A percentile compares a stretch with the other conserved stretches of the same genome.
phyloP scores from a whole-genome alignment of 2,888 invertebrate genomes.

The Epinotia brunnichana region DNA sequence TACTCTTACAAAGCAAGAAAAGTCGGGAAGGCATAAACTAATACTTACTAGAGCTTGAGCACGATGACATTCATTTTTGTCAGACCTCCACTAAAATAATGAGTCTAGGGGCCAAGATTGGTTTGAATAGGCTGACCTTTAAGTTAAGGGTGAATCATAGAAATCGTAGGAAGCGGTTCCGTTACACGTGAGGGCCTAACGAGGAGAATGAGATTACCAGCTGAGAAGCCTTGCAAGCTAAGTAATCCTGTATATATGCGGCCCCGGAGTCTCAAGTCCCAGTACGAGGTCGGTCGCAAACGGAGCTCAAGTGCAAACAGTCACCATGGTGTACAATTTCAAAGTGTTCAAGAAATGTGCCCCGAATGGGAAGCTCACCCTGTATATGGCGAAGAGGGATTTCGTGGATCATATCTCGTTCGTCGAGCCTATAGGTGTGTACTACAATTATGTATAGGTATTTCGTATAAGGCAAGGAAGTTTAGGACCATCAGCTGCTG shows the following conservation, averaged over 20 bases:
- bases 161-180: constrained; percentile 35
- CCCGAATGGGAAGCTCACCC: constrained; percentile 93
- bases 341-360: constrained; percentile 96
- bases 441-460: too few species aligned
- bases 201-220: constrained; percentile 66
- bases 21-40: too few species aligned
- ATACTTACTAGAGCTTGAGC: too few species aligned
- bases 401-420: constrained; percentile 94
- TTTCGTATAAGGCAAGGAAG: too few species aligned
- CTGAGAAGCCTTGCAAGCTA: constrained; percentile 65
- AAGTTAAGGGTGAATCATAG: constrained; percentile 33
- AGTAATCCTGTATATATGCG: constrained; percentile 72
- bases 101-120: neutral
- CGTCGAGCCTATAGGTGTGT: constrained; percentile 95
- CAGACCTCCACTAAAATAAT: neutral
- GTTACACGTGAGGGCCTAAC: constrained; percentile 61
- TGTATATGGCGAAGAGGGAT: constrained; percentile 94
- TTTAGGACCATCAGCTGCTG: too few species aligned
- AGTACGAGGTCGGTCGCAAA: neutral
- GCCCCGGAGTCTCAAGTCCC: neutral
- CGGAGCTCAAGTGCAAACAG: constrained; percentile 4
- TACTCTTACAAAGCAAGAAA: too few species aligned
- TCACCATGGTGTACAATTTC: constrained; percentile 93
- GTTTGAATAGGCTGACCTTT: constrained; percentile 29
- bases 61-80: too few species aligned